Evolutionary conservation across 1,140 invertebrate genomes (phyloP).

Genomic region (Stegodyphus mimosarum): DNA sequence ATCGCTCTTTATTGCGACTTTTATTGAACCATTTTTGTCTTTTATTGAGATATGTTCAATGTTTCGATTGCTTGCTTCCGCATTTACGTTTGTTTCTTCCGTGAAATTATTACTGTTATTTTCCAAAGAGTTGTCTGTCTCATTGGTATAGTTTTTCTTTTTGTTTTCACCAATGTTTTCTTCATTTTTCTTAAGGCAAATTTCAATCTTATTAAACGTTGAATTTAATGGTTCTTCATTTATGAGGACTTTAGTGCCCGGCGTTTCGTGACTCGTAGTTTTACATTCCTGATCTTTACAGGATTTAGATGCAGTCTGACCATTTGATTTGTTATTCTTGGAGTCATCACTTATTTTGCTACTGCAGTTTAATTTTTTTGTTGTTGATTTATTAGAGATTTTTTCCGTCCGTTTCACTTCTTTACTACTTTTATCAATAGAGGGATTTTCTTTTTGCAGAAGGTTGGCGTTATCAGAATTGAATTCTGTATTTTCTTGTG

Average conservation of each 20-base stretch:
- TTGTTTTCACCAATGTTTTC: too few species aligned
- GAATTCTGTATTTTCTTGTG: constrained; percentile 51
- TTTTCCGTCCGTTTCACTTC: not conserved
- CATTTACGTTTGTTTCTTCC: not conserved
- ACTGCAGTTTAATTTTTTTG: not conserved
- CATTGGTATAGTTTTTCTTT: too few species aligned
- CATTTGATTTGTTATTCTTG: too few species aligned
- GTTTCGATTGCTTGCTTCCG: not conserved
- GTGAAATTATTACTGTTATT: not conserved
- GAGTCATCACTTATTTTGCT: not conserved
- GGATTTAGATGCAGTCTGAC: too few species aligned
- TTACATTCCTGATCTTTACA: too few species aligned
- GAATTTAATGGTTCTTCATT: too few species aligned
- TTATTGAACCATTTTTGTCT: constrained; percentile 24
- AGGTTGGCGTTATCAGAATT: constrained; percentile 54
- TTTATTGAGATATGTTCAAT: not conserved
- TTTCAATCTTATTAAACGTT: too few species aligned
- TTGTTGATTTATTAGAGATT: not conserved
- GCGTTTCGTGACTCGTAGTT: too few species aligned
- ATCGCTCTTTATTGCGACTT: constrained; percentile 39
- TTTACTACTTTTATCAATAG: not conserved
- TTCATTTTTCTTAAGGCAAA: too few species aligned
- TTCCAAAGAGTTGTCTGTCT: not conserved
- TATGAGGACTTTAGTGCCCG: too few species aligned
- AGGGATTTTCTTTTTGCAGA: not conserved